Conservation (phyloP, 2,113 vertebrate genomes). For the Nyctereutes procyonoides region DNA sequence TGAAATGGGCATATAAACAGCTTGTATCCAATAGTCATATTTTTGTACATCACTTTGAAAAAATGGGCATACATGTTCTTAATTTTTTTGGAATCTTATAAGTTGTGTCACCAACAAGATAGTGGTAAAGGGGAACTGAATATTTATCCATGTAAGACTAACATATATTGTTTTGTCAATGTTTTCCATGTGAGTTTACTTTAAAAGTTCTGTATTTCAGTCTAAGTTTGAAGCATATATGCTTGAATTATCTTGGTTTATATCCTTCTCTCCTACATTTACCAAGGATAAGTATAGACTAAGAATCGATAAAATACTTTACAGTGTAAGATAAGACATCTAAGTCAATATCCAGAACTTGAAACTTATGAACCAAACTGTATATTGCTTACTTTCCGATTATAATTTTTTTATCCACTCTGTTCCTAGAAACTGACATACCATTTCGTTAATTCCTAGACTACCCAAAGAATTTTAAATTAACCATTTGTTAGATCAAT, state of each 20-base stretch:
- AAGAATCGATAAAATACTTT: not conserved
- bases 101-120: not conserved
- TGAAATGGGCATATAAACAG: not conserved
- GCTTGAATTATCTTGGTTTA: not conserved
- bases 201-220: not conserved
- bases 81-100: not conserved
- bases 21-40: not conserved
- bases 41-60: not conserved
- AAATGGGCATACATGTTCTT: not conserved
- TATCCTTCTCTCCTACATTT: not conserved
- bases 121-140: not conserved
- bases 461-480: not conserved
- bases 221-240: not conserved
- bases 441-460: not conserved
- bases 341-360: not conserved
- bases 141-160: not conserved
- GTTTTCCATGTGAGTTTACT: not conserved
- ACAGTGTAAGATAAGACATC: not conserved
- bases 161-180: not conserved
- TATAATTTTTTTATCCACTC: not conserved
- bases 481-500: not conserved
- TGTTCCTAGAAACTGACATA: not conserved
- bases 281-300: not conserved
- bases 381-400: not conserved
- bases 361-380: not conserved